A percentile compares a stretch with the other conserved stretches of the same genome.
Evolutionary conservation across 2,888 invertebrate species (phyloP).

Genomic region (Apoda limacodes): DNA sequence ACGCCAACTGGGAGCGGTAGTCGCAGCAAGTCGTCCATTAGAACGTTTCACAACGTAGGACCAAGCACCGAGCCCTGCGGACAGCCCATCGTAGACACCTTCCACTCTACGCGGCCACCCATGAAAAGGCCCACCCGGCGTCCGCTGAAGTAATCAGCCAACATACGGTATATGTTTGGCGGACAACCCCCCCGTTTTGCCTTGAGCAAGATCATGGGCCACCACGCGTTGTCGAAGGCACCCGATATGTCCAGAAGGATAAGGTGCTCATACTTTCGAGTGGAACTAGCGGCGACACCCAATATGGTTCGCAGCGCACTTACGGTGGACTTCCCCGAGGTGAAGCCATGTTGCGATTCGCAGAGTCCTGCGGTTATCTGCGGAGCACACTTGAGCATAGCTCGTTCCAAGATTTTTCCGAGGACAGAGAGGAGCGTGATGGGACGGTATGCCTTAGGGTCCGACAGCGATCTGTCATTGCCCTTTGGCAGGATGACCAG

Average conservation of each 20-base stretch:
- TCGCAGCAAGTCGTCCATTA: constrained; percentile 21
- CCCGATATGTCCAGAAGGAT: too few species aligned
- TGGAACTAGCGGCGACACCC: neutral
- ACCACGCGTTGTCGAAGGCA: too few species aligned
- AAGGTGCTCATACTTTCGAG: constrained; percentile 20
- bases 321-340: constrained; percentile 21
- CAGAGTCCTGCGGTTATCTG: constrained; percentile 9
- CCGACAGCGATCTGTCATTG: constrained; percentile 16
- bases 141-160: too few species aligned
- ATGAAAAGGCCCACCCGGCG: constrained; percentile 18
- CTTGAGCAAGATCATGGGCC: too few species aligned
- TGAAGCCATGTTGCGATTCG: constrained; percentile 26
- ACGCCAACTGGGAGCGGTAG: constrained; percentile 8
- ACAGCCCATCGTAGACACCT: constrained; percentile 20
- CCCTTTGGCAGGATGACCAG: constrained; percentile 23
- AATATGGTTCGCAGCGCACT: constrained; percentile 17
- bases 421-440: too few species aligned
- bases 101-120: constrained; percentile 14
- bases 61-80: constrained; percentile 24
- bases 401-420: constrained; percentile 28
- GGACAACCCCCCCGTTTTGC: too few species aligned
- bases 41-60: constrained; percentile 25
- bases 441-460: constrained; percentile 24
- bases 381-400: constrained; percentile 20
- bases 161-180: too few species aligned